A percentile compares a stretch with the other conserved stretches of the same genome.
Evolutionary conservation across 2,888 invertebrate species (phyloP).

Genomic region (Tholera decimalis): DNA sequence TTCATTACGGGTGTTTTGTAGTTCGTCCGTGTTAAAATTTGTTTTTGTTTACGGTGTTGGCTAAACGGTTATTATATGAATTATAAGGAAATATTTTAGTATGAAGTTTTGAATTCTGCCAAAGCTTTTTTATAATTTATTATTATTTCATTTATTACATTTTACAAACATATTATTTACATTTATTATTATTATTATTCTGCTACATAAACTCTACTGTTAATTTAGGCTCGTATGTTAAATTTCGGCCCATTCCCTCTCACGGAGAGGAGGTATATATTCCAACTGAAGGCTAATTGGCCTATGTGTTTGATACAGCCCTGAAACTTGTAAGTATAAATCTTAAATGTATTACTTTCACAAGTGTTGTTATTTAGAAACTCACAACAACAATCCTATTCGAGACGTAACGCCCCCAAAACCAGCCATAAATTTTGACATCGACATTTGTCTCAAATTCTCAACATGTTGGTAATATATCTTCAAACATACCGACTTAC

Average conservation of each 20-base stretch:
- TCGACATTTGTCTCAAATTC: conserved; percentile 34
- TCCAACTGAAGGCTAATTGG: neutral
- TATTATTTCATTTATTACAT: no score
- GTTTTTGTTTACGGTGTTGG: conserved; percentile 12
- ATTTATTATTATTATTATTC: no score
- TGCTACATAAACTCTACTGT: neutral
- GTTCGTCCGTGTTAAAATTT: conserved; percentile 14
- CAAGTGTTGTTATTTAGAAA: neutral
- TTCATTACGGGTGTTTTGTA: conserved; percentile 32
- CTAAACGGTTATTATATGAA: neutral
- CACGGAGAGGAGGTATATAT: neutral
- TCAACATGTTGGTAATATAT: conserved; percentile 46
- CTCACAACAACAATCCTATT: conserved; percentile 13
- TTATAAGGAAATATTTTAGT: neutral
- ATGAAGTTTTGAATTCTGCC: neutral
- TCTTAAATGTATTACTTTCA: neutral
- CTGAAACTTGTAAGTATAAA: conserved; percentile 1
- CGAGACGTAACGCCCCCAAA: conserved; percentile 2
- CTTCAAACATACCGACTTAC: conserved; percentile 38
- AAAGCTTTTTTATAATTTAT: neutral
- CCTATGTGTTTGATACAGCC: neutral
- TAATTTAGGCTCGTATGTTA: neutral
- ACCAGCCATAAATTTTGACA: conserved; percentile 39
- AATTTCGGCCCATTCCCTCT: neutral
- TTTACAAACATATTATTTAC: no score